Percentiles rank a stretch among this genome's conserved stretches.
Evolutionary conservation across 1,140 invertebrate genomes (phyloP).

Genomic region (Laodelphax striatellus): DNA sequence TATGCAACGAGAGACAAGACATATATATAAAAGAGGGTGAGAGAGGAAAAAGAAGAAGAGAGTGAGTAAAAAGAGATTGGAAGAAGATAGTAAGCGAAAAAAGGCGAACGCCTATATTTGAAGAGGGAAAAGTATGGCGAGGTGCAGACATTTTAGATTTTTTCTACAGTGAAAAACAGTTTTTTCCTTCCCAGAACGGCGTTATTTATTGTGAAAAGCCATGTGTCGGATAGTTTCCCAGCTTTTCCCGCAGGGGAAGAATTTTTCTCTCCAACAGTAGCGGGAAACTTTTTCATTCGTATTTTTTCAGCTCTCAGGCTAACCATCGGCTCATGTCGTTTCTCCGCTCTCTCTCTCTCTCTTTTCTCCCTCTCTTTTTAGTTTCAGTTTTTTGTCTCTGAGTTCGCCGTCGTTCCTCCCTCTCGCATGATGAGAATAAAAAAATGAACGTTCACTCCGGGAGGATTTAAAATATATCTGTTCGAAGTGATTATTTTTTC

Average conservation of each 20-base stretch:
- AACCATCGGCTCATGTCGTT: not conserved
- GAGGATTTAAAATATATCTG: no score
- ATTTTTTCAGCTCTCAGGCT: not conserved
- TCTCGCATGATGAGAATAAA: not conserved
- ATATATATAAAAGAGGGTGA: no score
- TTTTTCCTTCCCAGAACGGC: not conserved
- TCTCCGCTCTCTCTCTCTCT: conserved; percentile 3
- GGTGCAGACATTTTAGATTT: no score
- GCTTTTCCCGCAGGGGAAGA: not conserved
- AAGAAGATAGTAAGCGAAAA: conserved; percentile 8
- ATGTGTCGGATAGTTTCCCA: not conserved
- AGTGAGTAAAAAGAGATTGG: conserved; percentile 6
- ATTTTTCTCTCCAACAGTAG: not conserved
- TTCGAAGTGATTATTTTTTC: no score
- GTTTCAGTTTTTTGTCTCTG: not conserved
- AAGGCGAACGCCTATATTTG: conserved; percentile 9
- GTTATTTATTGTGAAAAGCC: conserved; percentile 12
- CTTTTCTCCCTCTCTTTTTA: conserved; percentile 3
- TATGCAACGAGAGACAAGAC: no score
- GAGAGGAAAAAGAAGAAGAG: not conserved
- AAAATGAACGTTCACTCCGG: not conserved
- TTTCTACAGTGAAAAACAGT: not conserved
- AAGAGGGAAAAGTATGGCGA: no score
- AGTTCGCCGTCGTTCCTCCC: not conserved
- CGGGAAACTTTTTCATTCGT: conserved; percentile 3